Conservation (phyloP, 2,888 invertebrate species). For the Thymelicus lineola region DNA sequence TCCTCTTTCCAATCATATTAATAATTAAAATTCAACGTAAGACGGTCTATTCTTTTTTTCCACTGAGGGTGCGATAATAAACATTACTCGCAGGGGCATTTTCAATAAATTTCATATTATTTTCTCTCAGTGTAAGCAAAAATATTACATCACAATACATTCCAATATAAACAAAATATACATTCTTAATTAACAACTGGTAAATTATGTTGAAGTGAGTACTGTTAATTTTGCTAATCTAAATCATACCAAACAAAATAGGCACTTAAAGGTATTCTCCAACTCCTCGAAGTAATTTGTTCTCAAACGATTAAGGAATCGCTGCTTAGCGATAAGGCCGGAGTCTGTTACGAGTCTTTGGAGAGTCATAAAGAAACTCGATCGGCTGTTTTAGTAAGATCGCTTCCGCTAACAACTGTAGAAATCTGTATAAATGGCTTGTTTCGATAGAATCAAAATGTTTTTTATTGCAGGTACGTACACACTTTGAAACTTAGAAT, state of each 20-base stretch:
- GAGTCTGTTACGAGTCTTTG: conserved; percentile 38
- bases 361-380: conserved; percentile 36
- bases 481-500: background rate
- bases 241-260: conserved; percentile 11
- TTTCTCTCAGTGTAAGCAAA: too few relatives aligned
- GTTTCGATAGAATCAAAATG: conserved; percentile 15
- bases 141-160: background rate
- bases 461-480: conserved; percentile 22
- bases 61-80: too few relatives aligned
- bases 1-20: too few relatives aligned
- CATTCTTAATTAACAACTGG: background rate
- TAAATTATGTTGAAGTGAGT: background rate
- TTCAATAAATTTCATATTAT: too few relatives aligned
- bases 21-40: too few relatives aligned
- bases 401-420: conserved; percentile 32
- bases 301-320: conserved; percentile 38
- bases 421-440: conserved; percentile 27
- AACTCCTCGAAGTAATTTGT: conserved; percentile 29
- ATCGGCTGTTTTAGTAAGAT: conserved; percentile 38
- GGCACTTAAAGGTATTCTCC: conserved; percentile 9
- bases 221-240: background rate
- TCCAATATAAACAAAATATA: background rate
- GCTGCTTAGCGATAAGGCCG: conserved; percentile 37
- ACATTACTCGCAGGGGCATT: too few relatives aligned
- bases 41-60: too few relatives aligned